phyloP scores from a whole-genome alignment of 2,888 invertebrate genomes.

The Drosophila putrida region DNA sequence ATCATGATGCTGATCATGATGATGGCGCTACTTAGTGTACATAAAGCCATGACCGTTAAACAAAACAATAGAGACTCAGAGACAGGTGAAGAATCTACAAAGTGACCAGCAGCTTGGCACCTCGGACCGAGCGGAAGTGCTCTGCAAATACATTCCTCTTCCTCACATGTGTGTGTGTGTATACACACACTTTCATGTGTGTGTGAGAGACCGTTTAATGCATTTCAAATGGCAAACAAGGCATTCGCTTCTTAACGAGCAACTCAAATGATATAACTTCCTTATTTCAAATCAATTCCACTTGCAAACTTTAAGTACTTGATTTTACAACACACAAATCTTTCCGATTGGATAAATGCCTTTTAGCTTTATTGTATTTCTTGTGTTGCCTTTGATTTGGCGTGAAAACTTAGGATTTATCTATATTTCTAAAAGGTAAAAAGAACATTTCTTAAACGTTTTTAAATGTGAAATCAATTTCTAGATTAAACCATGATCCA shows the following conservation, averaged over 20 bases:
- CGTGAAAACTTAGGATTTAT: too few species aligned
- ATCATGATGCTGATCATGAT: slow-evolving; percentile 22
- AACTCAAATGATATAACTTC: slow-evolving; percentile 1
- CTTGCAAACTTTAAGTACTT: not conserved
- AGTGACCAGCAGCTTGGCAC: slow-evolving; percentile 48
- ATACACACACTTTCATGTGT: not conserved
- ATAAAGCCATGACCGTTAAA: slow-evolving; percentile 60
- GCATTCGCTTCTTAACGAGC: slow-evolving; percentile 14
- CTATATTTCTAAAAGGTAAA: too few species aligned
- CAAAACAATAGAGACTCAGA: slow-evolving; percentile 32
- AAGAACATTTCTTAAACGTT: too few species aligned
- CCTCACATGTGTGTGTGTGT: not conserved
- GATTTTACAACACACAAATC: not conserved
- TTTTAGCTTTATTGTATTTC: too few species aligned
- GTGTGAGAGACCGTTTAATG: slow-evolving; percentile 18
- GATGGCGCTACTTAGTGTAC: slow-evolving; percentile 61
- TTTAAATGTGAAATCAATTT: too few species aligned
- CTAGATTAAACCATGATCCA: too few species aligned
- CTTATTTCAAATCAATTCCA: not conserved
- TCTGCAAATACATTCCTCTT: slow-evolving; percentile 42
- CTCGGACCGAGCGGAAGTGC: slow-evolving; percentile 58
- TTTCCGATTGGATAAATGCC: not conserved
- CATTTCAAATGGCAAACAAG: slow-evolving; percentile 30
- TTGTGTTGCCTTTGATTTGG: too few species aligned
- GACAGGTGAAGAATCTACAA: slow-evolving; percentile 29